Conservation (phyloP, 2,797 vertebrate species). For the Channallabes apus region DNA sequence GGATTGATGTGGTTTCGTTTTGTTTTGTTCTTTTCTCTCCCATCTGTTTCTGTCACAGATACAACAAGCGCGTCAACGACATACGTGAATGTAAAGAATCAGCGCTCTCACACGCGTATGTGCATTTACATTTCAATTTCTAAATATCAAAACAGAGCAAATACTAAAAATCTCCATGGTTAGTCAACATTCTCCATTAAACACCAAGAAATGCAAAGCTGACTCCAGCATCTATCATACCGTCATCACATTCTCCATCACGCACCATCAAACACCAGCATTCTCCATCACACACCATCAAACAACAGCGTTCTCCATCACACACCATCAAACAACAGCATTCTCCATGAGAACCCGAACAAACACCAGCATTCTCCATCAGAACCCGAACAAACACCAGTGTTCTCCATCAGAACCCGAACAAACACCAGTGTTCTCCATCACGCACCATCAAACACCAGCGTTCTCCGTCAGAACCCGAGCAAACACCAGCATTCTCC, state of each 20-base stretch:
- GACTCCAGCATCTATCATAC: not conserved
- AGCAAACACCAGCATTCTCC: not conserved
- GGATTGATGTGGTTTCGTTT: not conserved
- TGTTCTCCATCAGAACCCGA: not conserved
- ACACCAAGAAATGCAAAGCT: no score
- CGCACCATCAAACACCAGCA: no score
- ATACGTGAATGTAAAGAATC: constrained; percentile 97
- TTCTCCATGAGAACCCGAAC: not conserved
- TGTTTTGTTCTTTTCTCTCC: not conserved
- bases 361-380: no score
- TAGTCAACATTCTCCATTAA: not conserved
- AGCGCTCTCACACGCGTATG: constrained; percentile 95
- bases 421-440: not conserved
- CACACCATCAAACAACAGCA: no score
- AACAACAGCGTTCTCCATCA: not conserved
- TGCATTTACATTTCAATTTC: constrained; percentile 53
- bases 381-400: not conserved
- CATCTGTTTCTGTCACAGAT: constrained; percentile 71
- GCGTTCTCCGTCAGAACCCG: no score
- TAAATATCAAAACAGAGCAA: constrained; percentile 7
- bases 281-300: not conserved
- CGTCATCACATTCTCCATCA: not conserved
- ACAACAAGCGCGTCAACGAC: constrained; percentile 98
- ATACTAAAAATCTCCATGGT: not conserved
- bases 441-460: not conserved